phyloP scores from a whole-genome alignment of 1,140 invertebrate genomes.

The Marisa cornuarietis region DNA sequence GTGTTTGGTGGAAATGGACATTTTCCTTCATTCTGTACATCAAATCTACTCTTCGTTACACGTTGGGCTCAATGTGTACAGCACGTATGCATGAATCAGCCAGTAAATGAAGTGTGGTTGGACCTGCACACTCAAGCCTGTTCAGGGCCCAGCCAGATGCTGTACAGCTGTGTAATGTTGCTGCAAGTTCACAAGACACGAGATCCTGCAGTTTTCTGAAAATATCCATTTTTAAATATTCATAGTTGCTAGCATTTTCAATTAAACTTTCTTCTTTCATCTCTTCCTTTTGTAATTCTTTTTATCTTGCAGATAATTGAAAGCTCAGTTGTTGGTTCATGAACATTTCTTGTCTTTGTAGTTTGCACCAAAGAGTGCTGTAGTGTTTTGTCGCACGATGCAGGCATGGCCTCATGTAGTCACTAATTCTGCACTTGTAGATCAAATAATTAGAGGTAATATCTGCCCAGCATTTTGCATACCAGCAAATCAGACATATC shows the following conservation, averaged over 20 bases:
- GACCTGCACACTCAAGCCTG: slow-evolving; percentile 13
- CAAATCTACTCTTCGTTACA: slow-evolving; percentile 22
- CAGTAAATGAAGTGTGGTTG: slow-evolving; percentile 11
- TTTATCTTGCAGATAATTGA: no score
- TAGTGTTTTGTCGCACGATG: no score
- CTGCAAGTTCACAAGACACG: slow-evolving; percentile 5
- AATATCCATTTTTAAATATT: no score
- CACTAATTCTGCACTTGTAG: no score
- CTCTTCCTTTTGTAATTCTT: no score
- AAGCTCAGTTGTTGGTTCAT: no score
- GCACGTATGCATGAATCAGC: slow-evolving; percentile 21
- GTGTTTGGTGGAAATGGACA: slow-evolving; percentile 23
- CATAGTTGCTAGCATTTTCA: no score
- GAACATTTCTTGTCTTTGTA: no score
- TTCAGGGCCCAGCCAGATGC: slow-evolving; percentile 17
- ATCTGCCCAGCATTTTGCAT: slow-evolving; percentile 1
- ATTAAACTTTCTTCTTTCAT: no score
- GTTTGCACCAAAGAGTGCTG: no score
- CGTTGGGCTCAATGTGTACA: slow-evolving; percentile 30
- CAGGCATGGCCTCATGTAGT: no score
- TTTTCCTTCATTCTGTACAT: slow-evolving; percentile 29
- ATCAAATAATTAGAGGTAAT: no score
- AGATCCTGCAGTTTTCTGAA: slow-evolving; percentile 3
- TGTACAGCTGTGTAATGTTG: slow-evolving; percentile 14
- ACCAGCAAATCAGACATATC: slow-evolving; percentile 24